Base-by-base conservation (phyloP, 1,140 invertebrate genomes). In the Drosophila pandora region DNA sequence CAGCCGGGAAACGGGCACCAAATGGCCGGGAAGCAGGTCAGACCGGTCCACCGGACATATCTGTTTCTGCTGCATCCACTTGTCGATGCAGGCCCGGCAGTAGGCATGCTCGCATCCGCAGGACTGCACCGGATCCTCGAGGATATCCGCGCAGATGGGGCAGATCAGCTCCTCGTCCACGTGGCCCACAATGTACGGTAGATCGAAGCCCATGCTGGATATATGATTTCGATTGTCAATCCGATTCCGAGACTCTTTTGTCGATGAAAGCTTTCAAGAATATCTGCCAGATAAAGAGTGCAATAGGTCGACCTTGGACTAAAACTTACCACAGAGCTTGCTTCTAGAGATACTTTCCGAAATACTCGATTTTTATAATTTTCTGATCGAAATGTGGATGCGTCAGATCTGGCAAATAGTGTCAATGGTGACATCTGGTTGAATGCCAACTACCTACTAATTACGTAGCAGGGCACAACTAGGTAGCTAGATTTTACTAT, bases 141-240 rank as follows among this genome's bases (percentile, higher is more conserved):
- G 56, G 2, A 87, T 75, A 34, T 88, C 83, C 0, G 74, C 43
- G 9, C 82, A 87, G 4, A 87, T 87, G 2, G 82, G 82, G 4
- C 82, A 87, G 1, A 88, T 45, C 0, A 87, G 63, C 57, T 87
- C 82, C 54, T 88, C 78, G 45, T 87, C 82, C 28, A 88, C 79
- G 8, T 63, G 45, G 1, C 82, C 82, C 32, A 82, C 55, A 62
- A 85, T 81, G 8, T 56, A 22, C 7, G 23, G 52, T 1, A 87
- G 23, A 70, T 85, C 81, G 12, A 70, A 85, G 50, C 81, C 81
- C 81, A 85, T 85, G 41, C 3, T 49, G 49, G 7, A 22, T 39
- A 13, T 55, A 30, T 45, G 53, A 9, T 50, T 49, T 39, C 30
- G n/a, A 62, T 41, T 17, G 39, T 9, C 12, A 25, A n/a, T 53